Conservation (phyloP, 2,113 vertebrate genomes). For the Semnopithecus entellus region DNA sequence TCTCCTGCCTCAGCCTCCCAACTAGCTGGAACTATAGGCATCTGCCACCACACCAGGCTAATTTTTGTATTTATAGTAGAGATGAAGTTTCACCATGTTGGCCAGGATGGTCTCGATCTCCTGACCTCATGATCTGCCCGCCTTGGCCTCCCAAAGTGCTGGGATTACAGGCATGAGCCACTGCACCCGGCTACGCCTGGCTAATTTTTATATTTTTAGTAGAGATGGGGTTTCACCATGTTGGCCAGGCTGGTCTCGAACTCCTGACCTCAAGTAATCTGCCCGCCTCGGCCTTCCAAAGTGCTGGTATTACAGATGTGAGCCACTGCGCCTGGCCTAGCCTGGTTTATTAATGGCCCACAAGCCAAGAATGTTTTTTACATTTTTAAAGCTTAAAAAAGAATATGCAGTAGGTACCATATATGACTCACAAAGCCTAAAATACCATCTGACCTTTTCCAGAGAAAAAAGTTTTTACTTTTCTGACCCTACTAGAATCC, state of each 20-base stretch:
- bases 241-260: neutral
- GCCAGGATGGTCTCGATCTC: neutral
- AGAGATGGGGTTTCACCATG: neutral
- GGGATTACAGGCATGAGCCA: neutral
- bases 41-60: too few relatives aligned
- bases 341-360: neutral
- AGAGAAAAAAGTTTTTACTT: neutral
- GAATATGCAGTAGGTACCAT: too few relatives aligned
- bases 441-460: neutral
- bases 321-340: too few relatives aligned
- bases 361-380: neutral
- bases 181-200: too few relatives aligned
- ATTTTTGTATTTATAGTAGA: too few relatives aligned
- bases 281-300: neutral
- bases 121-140: neutral
- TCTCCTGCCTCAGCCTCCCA: too few relatives aligned
- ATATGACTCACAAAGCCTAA: too few relatives aligned
- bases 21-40: too few relatives aligned
- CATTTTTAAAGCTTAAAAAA: too few relatives aligned
- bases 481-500: neutral
- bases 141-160: neutral
- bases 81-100: too few relatives aligned
- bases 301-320: neutral
- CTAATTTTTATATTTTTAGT: neutral
- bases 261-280: neutral